Evolutionary conservation across 2,113 vertebrate genomes (phyloP).

Genomic region (Azemiops feae): DNA sequence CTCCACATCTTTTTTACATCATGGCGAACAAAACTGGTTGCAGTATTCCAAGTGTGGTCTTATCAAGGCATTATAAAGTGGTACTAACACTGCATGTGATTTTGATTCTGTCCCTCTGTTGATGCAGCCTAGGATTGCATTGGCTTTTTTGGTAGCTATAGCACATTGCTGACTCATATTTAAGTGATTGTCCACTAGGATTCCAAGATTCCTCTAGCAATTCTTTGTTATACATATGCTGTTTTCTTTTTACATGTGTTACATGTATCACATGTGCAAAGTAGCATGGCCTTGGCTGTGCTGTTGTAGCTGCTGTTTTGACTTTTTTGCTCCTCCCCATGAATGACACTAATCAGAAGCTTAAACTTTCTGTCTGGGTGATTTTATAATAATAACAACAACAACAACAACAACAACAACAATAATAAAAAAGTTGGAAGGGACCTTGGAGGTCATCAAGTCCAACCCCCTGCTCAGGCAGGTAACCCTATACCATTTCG

Average conservation of each 20-base stretch:
- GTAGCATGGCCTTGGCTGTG: not conserved
- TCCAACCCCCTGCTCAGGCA: no score
- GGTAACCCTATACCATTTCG: no score
- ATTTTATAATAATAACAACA: no score
- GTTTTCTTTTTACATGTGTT: not conserved
- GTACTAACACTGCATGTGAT: not conserved
- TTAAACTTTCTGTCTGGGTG: constrained; percentile 18
- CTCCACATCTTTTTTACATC: not conserved
- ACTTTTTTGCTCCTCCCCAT: not conserved
- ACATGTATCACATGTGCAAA: not conserved
- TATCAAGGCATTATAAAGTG: not conserved
- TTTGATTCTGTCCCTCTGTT: not conserved
- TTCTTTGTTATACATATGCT: not conserved
- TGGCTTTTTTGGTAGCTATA: not conserved
- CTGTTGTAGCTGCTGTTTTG: not conserved
- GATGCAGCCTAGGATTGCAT: not conserved
- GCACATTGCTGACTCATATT: not conserved
- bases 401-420: no score
- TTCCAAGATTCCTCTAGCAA: not conserved
- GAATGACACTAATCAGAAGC: not conserved
- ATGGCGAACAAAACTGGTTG: not conserved
- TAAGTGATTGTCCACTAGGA: not conserved
- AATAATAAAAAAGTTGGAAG: no score
- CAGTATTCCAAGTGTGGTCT: not conserved
- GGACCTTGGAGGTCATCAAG: no score